Evolutionary conservation across 2,888 invertebrate genomes (phyloP).

Genomic region (Phania funesta): DNA sequence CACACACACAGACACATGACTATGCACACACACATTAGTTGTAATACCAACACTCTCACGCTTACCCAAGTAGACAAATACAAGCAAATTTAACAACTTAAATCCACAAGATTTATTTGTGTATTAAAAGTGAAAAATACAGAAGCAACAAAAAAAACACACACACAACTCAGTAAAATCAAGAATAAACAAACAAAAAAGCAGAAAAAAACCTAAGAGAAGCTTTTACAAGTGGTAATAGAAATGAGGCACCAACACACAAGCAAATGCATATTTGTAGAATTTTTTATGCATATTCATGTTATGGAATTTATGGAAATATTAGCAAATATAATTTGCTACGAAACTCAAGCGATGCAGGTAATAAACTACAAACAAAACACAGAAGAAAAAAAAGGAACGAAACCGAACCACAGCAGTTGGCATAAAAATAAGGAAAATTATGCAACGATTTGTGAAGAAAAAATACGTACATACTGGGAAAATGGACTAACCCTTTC

Average conservation of each 20-base stretch:
- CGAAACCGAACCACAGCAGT: background rate
- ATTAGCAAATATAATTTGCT: conserved; percentile 59
- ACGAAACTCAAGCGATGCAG: conserved; percentile 50
- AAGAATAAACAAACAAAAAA: background rate
- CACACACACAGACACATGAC: background rate
- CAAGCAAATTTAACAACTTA: conserved; percentile 44
- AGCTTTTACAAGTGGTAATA: conserved; percentile 53
- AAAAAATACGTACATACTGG: too few species aligned
- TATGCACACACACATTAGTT: background rate
- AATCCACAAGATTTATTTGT: conserved; percentile 63
- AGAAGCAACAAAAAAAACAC: conserved; percentile 1
- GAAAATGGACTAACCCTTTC: too few species aligned
- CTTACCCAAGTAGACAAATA: background rate
- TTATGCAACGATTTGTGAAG: background rate
- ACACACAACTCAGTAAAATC: background rate
- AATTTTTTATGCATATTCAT: conserved; percentile 57
- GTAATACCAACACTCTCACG: background rate
- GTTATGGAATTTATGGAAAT: conserved; percentile 61
- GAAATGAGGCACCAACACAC: background rate
- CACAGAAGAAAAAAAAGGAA: background rate
- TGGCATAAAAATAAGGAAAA: background rate
- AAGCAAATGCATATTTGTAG: background rate
- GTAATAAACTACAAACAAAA: conserved; percentile 48
- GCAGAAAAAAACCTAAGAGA: conserved; percentile 14
- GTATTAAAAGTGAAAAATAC: conserved; percentile 44